A percentile compares a stretch with the other conserved stretches of the same genome.
These are phyloP conservation scores for Phorcus lineatus DNA, from an alignment of 2,888 invertebrate species.

Conservation along the genomic window DNA sequence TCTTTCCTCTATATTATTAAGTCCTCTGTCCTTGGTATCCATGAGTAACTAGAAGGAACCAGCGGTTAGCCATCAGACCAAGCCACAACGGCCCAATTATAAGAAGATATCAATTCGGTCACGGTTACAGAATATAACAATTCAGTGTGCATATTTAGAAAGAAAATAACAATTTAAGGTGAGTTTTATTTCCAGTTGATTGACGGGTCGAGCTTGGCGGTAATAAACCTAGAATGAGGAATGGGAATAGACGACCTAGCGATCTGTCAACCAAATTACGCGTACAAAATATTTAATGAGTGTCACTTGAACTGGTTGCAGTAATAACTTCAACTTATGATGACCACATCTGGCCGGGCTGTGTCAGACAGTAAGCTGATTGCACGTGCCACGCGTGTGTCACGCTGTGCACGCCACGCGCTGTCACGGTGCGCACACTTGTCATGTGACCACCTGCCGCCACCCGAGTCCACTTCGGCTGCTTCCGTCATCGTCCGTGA, in stretches of 20 bases:
- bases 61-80: too few relatives aligned
- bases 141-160: too few relatives aligned
- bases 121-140: too few relatives aligned
- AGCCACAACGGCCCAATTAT: too few relatives aligned
- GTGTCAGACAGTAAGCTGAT: not conserved
- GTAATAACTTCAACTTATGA: not conserved
- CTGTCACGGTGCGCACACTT: conserved; percentile 4
- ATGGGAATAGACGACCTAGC: not conserved
- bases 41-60: too few relatives aligned
- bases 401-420: conserved; percentile 5
- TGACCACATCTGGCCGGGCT: not conserved
- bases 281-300: conserved; percentile 1
- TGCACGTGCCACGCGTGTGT: conserved; percentile 10
- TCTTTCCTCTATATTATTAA: too few relatives aligned
- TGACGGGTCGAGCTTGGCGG: too few relatives aligned
- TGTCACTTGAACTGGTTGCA: not conserved
- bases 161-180: too few relatives aligned
- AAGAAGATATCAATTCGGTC: too few relatives aligned
- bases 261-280: not conserved
- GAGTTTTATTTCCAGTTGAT: too few relatives aligned
- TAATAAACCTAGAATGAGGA: not conserved
- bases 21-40: too few relatives aligned
- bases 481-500: not conserved
- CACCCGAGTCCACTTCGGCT: not conserved
- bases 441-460: conserved; percentile 9